Percentiles rank a stretch among this genome's conserved stretches.
These are phyloP conservation scores for human (Homo sapiens) DNA, from an alignment of 2,113 vertebrate genomes.

Conservation along the genomic window GRCh38 chr2:5514001-5514500, in stretches of 20 bases:
- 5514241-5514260: not conserved
- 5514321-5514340: not conserved
- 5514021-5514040: not conserved
- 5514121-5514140: too few relatives aligned
- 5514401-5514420: not conserved
- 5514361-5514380: not conserved
- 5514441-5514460: not conserved
- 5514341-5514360: not conserved
- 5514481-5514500: not conserved
- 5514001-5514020: not conserved
- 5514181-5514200: not conserved
- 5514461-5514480: not conserved
- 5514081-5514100: not conserved
- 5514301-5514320: not conserved
- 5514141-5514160: not conserved
- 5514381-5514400: too few relatives aligned
- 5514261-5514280: not conserved
- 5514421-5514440: not conserved
- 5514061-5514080: too few relatives aligned
- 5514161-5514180: not conserved
- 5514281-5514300: not conserved
- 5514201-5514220: not conserved
- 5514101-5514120: not conserved
- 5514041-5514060: not conserved
- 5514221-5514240: accelerated